A percentile compares a stretch with the other conserved stretches of the same genome.
phyloP scores from a whole-genome alignment of 2,888 invertebrate species.

The Apoderus coryli region DNA sequence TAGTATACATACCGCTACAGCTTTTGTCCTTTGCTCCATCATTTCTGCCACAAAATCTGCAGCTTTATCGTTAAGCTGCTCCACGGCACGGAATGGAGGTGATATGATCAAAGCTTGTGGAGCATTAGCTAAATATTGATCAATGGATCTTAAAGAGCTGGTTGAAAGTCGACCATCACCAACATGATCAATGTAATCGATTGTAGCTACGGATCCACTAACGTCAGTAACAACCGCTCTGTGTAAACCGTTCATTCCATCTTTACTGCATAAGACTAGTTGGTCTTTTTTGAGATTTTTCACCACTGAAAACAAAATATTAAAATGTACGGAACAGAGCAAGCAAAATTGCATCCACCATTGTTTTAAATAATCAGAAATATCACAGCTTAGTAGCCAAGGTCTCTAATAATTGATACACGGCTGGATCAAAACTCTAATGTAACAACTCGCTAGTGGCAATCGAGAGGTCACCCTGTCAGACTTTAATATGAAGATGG shows the following conservation, averaged over 20 bases:
- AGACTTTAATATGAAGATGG: no score
- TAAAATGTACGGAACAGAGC: no score
- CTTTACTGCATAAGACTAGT: conserved; percentile 20
- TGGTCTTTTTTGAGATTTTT: conserved; percentile 20
- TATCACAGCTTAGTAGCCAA: no score
- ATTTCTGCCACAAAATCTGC: conserved; percentile 13
- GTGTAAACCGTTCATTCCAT: conserved; percentile 16
- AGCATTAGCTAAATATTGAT: conserved; percentile 17
- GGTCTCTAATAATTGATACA: no score
- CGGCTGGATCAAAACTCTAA: no score
- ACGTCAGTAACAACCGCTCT: conserved; percentile 20
- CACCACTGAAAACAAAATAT: conserved; percentile 19
- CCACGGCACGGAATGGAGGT: conserved; percentile 15
- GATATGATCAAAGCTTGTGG: conserved; percentile 17
- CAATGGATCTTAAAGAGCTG: conserved; percentile 21
- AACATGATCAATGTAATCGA: conserved; percentile 24
- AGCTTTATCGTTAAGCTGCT: conserved; percentile 8
- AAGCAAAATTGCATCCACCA: no score
- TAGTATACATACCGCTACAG: conserved; percentile 18
- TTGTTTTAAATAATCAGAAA: no score
- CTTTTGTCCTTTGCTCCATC: conserved; percentile 15
- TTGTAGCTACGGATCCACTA: conserved; percentile 14
- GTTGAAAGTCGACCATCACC: conserved; percentile 18
- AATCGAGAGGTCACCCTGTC: no score
- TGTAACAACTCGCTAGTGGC: no score